Base-by-base conservation (phyloP, 2,888 invertebrate genomes). In the Endotricha flammealis region DNA sequence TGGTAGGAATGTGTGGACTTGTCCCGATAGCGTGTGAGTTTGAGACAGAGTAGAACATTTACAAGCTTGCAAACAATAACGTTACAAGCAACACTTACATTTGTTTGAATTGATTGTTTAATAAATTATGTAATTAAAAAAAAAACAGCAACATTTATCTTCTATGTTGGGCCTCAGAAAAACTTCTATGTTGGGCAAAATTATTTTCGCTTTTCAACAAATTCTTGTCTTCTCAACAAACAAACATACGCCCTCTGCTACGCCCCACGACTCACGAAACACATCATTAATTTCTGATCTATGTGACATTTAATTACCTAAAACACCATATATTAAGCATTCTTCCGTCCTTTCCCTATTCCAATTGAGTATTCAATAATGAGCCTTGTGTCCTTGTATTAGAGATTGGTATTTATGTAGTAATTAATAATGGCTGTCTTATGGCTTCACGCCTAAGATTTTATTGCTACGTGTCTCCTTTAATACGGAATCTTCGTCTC, bases 261-360 rank as follows among this genome's bases (percentile, higher is more conserved):
- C 27, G n/a, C 59, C 61, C 45, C 63, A 53, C 56, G 51, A 60
- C 67, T 67, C 52, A 71, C 78, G 82, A 77, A 78, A 82, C 83
- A 83, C 79, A 77, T 83, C 83, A 85, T 86, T 86, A 85, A 86
- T 85, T 80, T 79, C 75, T 78, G 82, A 85, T 85, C 73, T 81
- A 86, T 85, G 82, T 79, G 83, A 85, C 83, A 83, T 86, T 85
- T 83, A 85, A 86, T 86, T 86, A 86, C 85, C 83, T 81, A 82
- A 81, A 82, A 82, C 81, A 83, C 81, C 81, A 83, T 86, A 85
- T 82, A 85, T 83, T 80, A 72, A 63, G 63, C 67, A 70, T 79
- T 81, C 83, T 83, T 85, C 83, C 85, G 69, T 68, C 62, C 65
- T 57, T 54, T 57, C 68, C 71, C 65, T 64, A 48, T 60, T 48